These are phyloP conservation scores for Micronisus gabar DNA, from an alignment of 2,113 vertebrate species.

Conservation along the genomic window DNA sequence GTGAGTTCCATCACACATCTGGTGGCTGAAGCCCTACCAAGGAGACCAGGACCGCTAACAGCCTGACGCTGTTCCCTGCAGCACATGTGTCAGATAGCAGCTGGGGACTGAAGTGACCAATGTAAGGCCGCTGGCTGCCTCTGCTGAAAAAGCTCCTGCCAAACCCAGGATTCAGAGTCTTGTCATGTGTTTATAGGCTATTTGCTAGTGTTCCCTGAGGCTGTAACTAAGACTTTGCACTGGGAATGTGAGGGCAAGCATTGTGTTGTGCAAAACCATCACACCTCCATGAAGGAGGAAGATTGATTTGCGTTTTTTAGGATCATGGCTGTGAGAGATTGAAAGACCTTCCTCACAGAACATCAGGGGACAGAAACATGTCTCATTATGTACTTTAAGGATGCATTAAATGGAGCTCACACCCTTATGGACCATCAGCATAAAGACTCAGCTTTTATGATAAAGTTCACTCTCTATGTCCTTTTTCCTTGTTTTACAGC, in stretches of 20 bases:
- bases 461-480: not conserved
- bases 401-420: not conserved
- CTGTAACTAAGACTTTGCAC: not conserved
- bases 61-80: not conserved
- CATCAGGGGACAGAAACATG: not conserved
- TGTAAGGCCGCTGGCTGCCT: not conserved
- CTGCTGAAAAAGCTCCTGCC: not conserved
- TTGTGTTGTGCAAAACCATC: not conserved
- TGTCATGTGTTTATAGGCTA: not conserved
- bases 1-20: conserved; percentile 12
- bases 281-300: not conserved
- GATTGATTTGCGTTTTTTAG: not conserved
- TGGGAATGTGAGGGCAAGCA: not conserved
- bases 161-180: not conserved
- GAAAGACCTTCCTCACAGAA: not conserved
- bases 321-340: not conserved
- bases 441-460: not conserved
- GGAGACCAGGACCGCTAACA: not conserved
- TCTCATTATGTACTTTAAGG: not conserved
- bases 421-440: not conserved
- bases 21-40: not conserved
- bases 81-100: conserved; percentile 14
- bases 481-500: not conserved
- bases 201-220: not conserved
- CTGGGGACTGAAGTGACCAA: not conserved